A percentile compares a stretch with the other conserved stretches of the same genome.
phyloP scores from a whole-genome alignment of 1,140 invertebrate species.

The Drosophila ercepeae region DNA sequence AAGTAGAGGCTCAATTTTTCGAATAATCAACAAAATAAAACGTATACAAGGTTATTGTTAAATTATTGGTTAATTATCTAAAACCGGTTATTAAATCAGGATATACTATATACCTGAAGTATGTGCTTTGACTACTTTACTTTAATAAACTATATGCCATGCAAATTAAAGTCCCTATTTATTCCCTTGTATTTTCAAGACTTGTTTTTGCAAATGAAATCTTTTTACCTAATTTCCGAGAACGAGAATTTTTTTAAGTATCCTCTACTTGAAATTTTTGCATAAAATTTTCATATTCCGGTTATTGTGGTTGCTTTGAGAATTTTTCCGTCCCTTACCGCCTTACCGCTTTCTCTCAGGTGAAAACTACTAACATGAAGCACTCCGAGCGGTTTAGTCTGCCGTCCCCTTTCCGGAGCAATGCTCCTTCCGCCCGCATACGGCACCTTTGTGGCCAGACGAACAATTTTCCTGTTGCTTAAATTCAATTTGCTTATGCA shows the following conservation, averaged over 20 bases:
- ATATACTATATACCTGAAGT: too few species aligned
- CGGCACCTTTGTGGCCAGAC: constrained; percentile 56
- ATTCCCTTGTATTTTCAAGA: background rate
- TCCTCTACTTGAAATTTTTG: constrained; percentile 22
- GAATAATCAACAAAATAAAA: constrained; percentile 14
- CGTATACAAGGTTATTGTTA: background rate
- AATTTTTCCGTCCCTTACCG: constrained; percentile 6
- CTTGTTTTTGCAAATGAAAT: background rate
- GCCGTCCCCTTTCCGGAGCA: background rate
- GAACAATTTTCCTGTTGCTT: constrained; percentile 72
- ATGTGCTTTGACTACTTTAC: too few species aligned
- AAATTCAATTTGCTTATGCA: constrained; percentile 75
- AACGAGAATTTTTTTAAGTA: constrained; percentile 1
- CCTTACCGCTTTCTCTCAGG: background rate
- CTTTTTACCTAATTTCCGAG: background rate
- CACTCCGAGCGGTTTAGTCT: constrained; percentile 30
- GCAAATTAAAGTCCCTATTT: too few species aligned
- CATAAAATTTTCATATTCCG: constrained; percentile 41
- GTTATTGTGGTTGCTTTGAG: constrained; percentile 49
- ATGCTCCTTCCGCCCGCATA: constrained; percentile 29
- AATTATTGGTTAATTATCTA: too few species aligned
- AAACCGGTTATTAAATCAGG: too few species aligned
- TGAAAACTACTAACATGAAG: constrained; percentile 39
- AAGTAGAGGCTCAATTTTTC: constrained; percentile 20
- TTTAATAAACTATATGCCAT: too few species aligned